phyloP scores from a whole-genome alignment of 2,888 invertebrate species.

The Celastrina argiolus region DNA sequence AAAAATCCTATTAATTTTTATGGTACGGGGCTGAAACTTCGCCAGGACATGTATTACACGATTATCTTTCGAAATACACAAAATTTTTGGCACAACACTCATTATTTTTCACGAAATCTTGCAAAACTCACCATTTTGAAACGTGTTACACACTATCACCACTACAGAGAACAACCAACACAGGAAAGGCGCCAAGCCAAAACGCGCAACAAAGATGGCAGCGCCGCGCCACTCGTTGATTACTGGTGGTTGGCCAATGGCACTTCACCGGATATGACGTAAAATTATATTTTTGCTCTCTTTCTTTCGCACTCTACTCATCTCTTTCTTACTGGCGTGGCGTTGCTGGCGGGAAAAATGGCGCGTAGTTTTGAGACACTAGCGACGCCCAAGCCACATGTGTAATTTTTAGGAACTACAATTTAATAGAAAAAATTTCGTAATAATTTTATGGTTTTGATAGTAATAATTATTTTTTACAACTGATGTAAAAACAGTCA shows the following conservation, averaged over 20 bases:
- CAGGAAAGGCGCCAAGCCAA: slow-evolving; percentile 77
- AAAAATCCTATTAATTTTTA: slow-evolving; percentile 77
- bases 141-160: slow-evolving; percentile 73
- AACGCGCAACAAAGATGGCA: slow-evolving; percentile 69
- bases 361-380: not conserved
- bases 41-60: slow-evolving; percentile 68
- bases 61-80: slow-evolving; percentile 53
- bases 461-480: too few species aligned
- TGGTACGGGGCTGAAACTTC: slow-evolving; percentile 77
- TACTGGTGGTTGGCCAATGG: slow-evolving; percentile 51
- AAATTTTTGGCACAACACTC: slow-evolving; percentile 47
- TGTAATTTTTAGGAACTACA: slow-evolving; percentile 9
- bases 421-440: too few species aligned
- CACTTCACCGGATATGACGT: slow-evolving; percentile 54
- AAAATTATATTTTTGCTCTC: slow-evolving; percentile 39
- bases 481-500: too few species aligned
- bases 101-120: slow-evolving; percentile 65
- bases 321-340: not conserved
- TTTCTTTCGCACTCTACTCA: not conserved
- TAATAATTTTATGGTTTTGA: too few species aligned
- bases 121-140: slow-evolving; percentile 78
- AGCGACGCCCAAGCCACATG: not conserved
- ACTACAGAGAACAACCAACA: slow-evolving; percentile 68
- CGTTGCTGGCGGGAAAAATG: slow-evolving; percentile 20
- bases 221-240: slow-evolving; percentile 46